phyloP scores from a whole-genome alignment of 2,888 invertebrate genomes.

The Agrochola lychnidis region DNA sequence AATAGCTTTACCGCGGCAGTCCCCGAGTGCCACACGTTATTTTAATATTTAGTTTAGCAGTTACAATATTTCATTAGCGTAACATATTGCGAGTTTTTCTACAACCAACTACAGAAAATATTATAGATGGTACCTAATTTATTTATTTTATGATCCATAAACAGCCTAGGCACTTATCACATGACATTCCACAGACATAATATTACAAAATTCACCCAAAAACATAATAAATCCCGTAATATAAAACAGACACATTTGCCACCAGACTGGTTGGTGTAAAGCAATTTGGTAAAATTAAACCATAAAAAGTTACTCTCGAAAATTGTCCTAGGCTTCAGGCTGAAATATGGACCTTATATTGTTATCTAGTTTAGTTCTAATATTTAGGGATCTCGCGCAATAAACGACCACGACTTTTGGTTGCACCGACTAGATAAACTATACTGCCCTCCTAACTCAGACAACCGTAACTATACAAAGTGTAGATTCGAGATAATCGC shows the following conservation, averaged over 20 bases:
- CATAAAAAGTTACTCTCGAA: slow-evolving; percentile 54
- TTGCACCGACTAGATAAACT: too few relatives aligned
- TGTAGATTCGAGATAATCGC: too few relatives aligned
- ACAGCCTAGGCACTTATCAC: slow-evolving; percentile 1
- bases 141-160: slow-evolving; percentile 11
- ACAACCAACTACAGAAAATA: neutral
- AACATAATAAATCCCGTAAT: slow-evolving; percentile 30
- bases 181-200: slow-evolving; percentile 16
- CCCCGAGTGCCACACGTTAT: too few relatives aligned
- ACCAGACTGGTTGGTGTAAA: slow-evolving; percentile 13
- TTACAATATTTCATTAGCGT: neutral
- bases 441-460: too few relatives aligned
- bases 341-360: slow-evolving; percentile 10
- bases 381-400: too few relatives aligned
- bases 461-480: too few relatives aligned
- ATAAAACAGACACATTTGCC: slow-evolving; percentile 31
- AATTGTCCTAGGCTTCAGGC: slow-evolving; percentile 27
- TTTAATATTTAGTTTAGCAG: neutral
- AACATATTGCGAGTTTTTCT: neutral
- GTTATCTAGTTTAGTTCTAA: neutral
- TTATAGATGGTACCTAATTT: neutral
- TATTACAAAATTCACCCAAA: slow-evolving; percentile 13
- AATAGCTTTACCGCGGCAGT: too few relatives aligned
- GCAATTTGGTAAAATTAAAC: slow-evolving; percentile 57
- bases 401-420: too few relatives aligned